Conservation (phyloP, 2,113 vertebrate species). For the Gobio gobio region DNA sequence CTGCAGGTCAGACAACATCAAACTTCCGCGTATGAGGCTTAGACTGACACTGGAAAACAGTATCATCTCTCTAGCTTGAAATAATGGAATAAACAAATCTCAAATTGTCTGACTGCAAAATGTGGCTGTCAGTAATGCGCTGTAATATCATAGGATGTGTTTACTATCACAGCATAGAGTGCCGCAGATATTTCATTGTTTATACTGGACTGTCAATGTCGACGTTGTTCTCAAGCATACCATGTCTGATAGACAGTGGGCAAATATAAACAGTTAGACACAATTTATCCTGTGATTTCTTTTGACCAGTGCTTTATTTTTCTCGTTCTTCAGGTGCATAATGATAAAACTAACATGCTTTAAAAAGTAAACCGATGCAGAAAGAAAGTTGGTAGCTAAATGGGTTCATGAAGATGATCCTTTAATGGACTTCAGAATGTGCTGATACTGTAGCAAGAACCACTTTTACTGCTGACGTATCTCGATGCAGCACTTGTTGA, state of each 20-base stretch:
- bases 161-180: constrained; percentile 19
- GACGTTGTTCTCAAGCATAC: neutral
- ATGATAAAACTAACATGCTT: neutral
- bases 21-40: neutral
- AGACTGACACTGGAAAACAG: constrained; percentile 15
- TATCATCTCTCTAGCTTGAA: constrained; percentile 15
- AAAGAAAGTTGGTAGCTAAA: constrained; percentile 9
- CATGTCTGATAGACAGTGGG: constrained; percentile 12
- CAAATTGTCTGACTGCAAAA: constrained; percentile 24
- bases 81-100: constrained; percentile 40
- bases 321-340: neutral
- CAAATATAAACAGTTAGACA: constrained; percentile 13
- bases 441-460: constrained; percentile 67
- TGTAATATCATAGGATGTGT: neutral
- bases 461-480: constrained; percentile 41
- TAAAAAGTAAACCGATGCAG: neutral
- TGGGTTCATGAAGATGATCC: constrained; percentile 38
- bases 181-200: constrained; percentile 8
- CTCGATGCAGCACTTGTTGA: constrained; percentile 56
- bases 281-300: neutral
- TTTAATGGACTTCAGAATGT: constrained; percentile 69
- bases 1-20: constrained; percentile 25
- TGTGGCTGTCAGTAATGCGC: constrained; percentile 18
- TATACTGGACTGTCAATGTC: constrained; percentile 26
- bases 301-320: neutral